Base-by-base conservation (phyloP, 1,140 invertebrate genomes). In the Hesperophylax magnus region DNA sequence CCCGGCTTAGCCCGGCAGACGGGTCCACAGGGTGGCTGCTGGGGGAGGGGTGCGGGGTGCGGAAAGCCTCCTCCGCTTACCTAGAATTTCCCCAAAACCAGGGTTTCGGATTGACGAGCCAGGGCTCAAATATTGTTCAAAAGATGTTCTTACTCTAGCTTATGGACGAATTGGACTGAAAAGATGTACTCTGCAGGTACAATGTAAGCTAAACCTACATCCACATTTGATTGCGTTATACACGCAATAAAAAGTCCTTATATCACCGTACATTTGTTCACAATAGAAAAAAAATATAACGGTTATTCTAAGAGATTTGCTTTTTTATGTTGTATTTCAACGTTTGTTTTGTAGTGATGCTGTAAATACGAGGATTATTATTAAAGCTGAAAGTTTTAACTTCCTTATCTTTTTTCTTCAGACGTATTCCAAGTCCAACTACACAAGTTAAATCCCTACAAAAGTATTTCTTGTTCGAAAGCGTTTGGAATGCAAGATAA, bases 61-160 rank as follows among this genome's bases (percentile, higher is more conserved):
- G 39, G 34, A 8, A n/a, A 8, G 20, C 69, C 27, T 54, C 72
- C 72, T 60, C 72, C 72, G 72, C 53, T 58, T 76, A 60, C 72
- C 69, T 72, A 72, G 69, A 72, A 72, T 72, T 72, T 72, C 69
- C 69, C 69, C 47, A 53, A 72, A 72, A 76, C 54, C 54, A 58
- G 72, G 72, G 72, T 76, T 76, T 76, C 72, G 34, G 72, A 76
- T 76, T 76, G 72, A 76, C 72, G 72, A 76, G 72, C 72, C 31
- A 76, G 17, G 72, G 60, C 72, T 76, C 72, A 39, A 76, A 76
- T 76, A 60, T 56, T 76, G 72, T 76, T 76, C 72, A 76, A 76
- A 75, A 76, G 56, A 76, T 60, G 72, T 76, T 17, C 53, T 27
- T 31, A 24, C 18, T 31, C 17, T 3, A 24, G 20, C 18, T n/a